A percentile compares a stretch with the other conserved stretches of the same genome.
These are phyloP conservation scores for Lochmaea crataegi DNA, from an alignment of 2,888 invertebrate species.

Conservation along the genomic window DNA sequence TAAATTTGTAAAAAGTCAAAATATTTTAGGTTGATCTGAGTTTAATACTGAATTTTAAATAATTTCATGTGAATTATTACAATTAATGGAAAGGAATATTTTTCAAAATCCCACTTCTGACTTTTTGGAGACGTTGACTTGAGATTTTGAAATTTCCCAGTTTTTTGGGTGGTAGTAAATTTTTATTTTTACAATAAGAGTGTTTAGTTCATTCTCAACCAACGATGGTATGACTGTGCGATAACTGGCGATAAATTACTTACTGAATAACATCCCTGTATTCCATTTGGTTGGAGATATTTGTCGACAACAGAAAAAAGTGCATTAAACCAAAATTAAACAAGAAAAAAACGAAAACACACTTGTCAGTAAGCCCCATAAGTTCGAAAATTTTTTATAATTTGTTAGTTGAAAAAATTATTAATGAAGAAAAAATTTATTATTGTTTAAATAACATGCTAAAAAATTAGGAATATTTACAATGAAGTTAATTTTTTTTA, in stretches of 20 bases:
- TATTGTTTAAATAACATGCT: neutral
- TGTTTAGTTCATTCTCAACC: constrained; percentile 12
- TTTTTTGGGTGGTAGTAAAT: neutral
- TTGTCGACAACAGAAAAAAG: constrained; percentile 72
- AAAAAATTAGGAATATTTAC: neutral
- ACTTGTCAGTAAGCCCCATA: constrained; percentile 48
- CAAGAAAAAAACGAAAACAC: constrained; percentile 35
- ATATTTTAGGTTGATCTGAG: too few relatives aligned
- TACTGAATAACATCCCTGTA: constrained; percentile 81
- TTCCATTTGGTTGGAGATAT: constrained; percentile 68
- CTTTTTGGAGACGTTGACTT: too few relatives aligned
- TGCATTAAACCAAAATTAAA: constrained; percentile 70
- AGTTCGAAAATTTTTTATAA: too few relatives aligned
- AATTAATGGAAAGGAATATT: too few relatives aligned
- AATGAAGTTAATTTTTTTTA: too few relatives aligned
- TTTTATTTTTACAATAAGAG: constrained; percentile 1
- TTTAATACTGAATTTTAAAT: too few relatives aligned
- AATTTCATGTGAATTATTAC: too few relatives aligned
- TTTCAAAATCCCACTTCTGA: too few relatives aligned
- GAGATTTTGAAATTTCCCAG: neutral
- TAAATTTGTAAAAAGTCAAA: too few relatives aligned
- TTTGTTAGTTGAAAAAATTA: too few relatives aligned
- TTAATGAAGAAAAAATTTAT: neutral
- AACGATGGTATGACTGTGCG: constrained; percentile 38
- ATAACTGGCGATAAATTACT: constrained; percentile 65